A percentile compares a stretch with the other conserved stretches of the same genome.
Conservation (phyloP, 1,140 invertebrate species). For the Piezodorus guildinii region DNA sequence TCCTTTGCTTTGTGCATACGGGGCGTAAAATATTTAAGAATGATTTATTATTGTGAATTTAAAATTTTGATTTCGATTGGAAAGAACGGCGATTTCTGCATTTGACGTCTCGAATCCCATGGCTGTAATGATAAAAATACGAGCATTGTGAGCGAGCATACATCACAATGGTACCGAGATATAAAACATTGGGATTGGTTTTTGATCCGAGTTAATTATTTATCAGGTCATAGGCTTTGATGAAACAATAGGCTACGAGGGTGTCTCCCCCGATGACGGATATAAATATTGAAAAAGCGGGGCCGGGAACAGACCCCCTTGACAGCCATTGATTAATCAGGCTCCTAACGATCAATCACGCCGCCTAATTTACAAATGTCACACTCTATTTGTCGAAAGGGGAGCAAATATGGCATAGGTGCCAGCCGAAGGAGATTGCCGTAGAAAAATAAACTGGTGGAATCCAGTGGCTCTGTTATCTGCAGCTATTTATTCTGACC, state of each 20-base stretch:
- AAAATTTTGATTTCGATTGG: background rate
- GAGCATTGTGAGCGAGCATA: background rate
- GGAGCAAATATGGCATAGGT: constrained; percentile 8
- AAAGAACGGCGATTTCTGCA: background rate
- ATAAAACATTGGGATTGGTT: constrained; percentile 11
- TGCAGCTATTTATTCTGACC: constrained; percentile 11
- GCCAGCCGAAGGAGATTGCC: background rate
- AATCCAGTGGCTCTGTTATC: background rate
- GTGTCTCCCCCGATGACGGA: background rate
- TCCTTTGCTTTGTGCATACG: too few relatives aligned
- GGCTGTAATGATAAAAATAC: background rate
- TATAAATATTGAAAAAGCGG: constrained; percentile 15
- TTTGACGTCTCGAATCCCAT: background rate
- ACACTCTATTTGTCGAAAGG: constrained; percentile 12
- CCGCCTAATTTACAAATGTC: constrained; percentile 10
- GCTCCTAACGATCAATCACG: constrained; percentile 6
- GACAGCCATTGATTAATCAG: constrained; percentile 13
- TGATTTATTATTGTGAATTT: too few relatives aligned
- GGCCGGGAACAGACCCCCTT: background rate
- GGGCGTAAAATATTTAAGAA: too few relatives aligned
- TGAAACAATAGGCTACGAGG: constrained; percentile 1
- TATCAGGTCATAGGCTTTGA: constrained; percentile 4
- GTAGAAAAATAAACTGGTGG: background rate
- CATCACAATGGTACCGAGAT: background rate
- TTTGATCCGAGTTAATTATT: constrained; percentile 14